Evolutionary conservation across 2,113 vertebrate genomes (phyloP), one percentile per base, ranked within the genome.

Genomic region (Trichomycterus rosablanca): DNA sequence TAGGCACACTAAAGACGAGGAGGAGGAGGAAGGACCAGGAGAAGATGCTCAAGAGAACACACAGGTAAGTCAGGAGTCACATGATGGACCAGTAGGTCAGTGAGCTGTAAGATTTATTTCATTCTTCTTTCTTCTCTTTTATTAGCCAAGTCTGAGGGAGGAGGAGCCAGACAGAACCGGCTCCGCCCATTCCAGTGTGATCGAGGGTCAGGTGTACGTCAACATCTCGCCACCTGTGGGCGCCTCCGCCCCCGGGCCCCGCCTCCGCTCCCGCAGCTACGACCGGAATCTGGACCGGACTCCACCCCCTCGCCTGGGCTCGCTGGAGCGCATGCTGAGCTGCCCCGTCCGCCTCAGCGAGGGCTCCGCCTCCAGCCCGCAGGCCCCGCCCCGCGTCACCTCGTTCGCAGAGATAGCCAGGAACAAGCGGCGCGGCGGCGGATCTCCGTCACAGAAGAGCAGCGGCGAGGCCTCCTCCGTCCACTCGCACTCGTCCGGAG

Each of bases 401-500:
- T 99, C 96, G 4, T 99, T 99, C 0, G 92, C 94, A 0, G 95
- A 98, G 65, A 89, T 99, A 0, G 94, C 96, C 12, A 91, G 91
- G 46, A 92, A 90, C 61, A 83, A 94, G 56, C 91, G 88, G 2
- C 90, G 87, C 70, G 52, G 32, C 0, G 75, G 79, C 9, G 76
- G 86, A 7, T 89, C 86, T 5, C 87, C 69, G 58, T 86, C 11
- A 18, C 63, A 83, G 42, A 89, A 83, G 43, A 56, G 68, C 51
- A 82, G 87, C 58, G 76, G 78, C 0, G 85, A 89, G 12, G 80
- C 88, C 3, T 73, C 73, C 46, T 81, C 81, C 51, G 28, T 67
- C 23, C 93, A 88, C 37, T 90, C 90, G 24, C 77, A 80, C 65
- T 81, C 81, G 1, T 84, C 86, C 0, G 69, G 89, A 67, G 95